These are phyloP conservation scores for Nasonia vitripennis DNA, from an alignment of 1,140 invertebrate genomes.

Conservation along the genomic window DNA sequence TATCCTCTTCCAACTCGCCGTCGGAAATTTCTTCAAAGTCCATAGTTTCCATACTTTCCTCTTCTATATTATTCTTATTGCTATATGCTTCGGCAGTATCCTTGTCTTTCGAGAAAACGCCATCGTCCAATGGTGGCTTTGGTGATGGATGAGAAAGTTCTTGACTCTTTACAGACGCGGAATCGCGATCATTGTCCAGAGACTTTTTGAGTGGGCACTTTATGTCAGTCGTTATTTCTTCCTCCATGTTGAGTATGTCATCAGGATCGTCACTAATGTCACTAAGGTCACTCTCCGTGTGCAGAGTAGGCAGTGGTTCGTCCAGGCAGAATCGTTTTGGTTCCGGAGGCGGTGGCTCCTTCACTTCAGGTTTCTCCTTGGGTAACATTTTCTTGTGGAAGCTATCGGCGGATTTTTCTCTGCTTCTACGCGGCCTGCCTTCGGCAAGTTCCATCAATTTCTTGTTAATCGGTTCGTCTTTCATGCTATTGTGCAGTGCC, in stretches of 20 bases:
- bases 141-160: constrained; percentile 58
- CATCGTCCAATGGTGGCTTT: constrained; percentile 57
- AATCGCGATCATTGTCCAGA: constrained; percentile 57
- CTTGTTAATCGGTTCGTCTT: constrained; percentile 73
- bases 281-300: constrained; percentile 84
- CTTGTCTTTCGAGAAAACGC: constrained; percentile 61
- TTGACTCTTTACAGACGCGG: constrained; percentile 55
- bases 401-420: constrained; percentile 70
- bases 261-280: constrained; percentile 92
- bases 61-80: constrained; percentile 73
- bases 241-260: constrained; percentile 87
- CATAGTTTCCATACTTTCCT: constrained; percentile 84
- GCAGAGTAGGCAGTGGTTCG: constrained; percentile 76
- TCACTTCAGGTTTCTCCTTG: constrained; percentile 69
- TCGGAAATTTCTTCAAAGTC: constrained; percentile 94
- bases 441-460: constrained; percentile 74
- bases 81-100: constrained; percentile 58
- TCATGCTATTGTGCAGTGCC: constrained; percentile 71
- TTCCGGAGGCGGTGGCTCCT: constrained; percentile 71
- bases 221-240: constrained; percentile 71
- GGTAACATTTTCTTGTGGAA: constrained; percentile 63
- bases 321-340: constrained; percentile 72
- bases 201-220: constrained; percentile 46
- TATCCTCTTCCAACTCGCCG: constrained; percentile 89
- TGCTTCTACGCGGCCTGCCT: constrained; percentile 66